Conservation (phyloP, 2,888 invertebrate genomes). For the Embidobia sp. region DNA sequence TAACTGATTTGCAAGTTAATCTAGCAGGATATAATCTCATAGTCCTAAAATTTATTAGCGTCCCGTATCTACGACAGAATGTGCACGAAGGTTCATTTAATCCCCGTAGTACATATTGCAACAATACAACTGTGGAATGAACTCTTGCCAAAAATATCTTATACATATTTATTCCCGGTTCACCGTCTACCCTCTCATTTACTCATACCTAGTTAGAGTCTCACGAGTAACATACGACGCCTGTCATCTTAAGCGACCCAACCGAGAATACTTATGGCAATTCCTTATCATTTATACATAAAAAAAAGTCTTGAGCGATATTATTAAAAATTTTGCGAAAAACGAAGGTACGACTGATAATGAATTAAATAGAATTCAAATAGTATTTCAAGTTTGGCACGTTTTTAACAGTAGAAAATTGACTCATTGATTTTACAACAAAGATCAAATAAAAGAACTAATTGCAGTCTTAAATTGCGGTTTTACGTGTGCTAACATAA, state of each 20-base stretch:
- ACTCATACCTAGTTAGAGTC: too few relatives aligned
- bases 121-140: slow-evolving; percentile 9
- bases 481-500: neutral
- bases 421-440: too few relatives aligned
- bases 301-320: too few relatives aligned
- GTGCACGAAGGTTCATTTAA: slow-evolving; percentile 40
- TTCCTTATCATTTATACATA: too few relatives aligned
- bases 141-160: slow-evolving; percentile 39
- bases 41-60: slow-evolving; percentile 43
- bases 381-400: too few relatives aligned
- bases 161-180: slow-evolving; percentile 40
- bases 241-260: neutral
- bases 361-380: too few relatives aligned
- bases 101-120: slow-evolving; percentile 30
- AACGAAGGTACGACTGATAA: too few relatives aligned
- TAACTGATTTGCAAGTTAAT: slow-evolving; percentile 45
- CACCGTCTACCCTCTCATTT: neutral
- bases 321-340: too few relatives aligned
- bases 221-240: slow-evolving; percentile 20
- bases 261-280: too few relatives aligned
- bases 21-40: slow-evolving; percentile 31
- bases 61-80: slow-evolving; percentile 26
- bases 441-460: slow-evolving; percentile 1
- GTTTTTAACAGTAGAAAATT: too few relatives aligned
- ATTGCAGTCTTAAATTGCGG: neutral